phyloP scores from a whole-genome alignment of 1,140 invertebrate genomes.

The Proctacanthus coquilletti region DNA sequence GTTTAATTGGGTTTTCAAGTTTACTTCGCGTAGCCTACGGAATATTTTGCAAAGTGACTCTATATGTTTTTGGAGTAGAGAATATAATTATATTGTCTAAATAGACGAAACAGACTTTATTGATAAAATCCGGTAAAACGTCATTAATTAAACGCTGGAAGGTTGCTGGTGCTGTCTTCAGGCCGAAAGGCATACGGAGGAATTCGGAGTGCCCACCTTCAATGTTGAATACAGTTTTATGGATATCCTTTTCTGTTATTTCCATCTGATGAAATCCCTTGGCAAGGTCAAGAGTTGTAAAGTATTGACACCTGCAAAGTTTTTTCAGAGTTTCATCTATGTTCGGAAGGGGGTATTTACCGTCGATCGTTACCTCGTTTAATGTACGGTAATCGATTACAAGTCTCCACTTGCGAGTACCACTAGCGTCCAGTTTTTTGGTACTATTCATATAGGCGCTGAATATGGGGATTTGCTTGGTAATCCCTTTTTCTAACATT shows the following conservation, averaged over 20 bases:
- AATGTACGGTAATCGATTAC: conserved; percentile 29
- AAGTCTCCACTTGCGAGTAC: conserved; percentile 17
- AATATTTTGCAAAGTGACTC: conserved; percentile 23
- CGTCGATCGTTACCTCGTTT: conserved; percentile 28
- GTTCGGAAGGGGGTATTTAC: conserved; percentile 35
- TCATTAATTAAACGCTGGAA: conserved; percentile 21
- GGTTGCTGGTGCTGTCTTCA: conserved; percentile 14
- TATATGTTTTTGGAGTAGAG: conserved; percentile 19
- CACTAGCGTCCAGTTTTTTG: conserved; percentile 10
- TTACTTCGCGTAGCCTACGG: conserved; percentile 13
- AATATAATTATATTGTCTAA: conserved; percentile 13
- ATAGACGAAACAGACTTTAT: conserved; percentile 11
- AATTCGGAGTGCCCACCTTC: conserved; percentile 16
- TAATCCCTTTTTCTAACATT: too few species aligned
- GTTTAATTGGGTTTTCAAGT: conserved; percentile 13
- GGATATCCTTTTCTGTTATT: conserved; percentile 17
- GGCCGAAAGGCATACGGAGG: conserved; percentile 15
- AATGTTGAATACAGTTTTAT: conserved; percentile 31
- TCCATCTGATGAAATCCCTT: conserved; percentile 35
- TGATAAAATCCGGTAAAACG: conserved; percentile 7
- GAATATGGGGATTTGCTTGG: conserved; percentile 2
- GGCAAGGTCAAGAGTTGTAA: conserved; percentile 30
- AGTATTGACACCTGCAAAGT: conserved; percentile 27
- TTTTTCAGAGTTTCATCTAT: conserved; percentile 31
- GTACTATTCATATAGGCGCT: conserved; percentile 9